These are phyloP conservation scores for Nematopogon swammerdamellus DNA, from an alignment of 2,888 invertebrate species.

Conservation along the genomic window DNA sequence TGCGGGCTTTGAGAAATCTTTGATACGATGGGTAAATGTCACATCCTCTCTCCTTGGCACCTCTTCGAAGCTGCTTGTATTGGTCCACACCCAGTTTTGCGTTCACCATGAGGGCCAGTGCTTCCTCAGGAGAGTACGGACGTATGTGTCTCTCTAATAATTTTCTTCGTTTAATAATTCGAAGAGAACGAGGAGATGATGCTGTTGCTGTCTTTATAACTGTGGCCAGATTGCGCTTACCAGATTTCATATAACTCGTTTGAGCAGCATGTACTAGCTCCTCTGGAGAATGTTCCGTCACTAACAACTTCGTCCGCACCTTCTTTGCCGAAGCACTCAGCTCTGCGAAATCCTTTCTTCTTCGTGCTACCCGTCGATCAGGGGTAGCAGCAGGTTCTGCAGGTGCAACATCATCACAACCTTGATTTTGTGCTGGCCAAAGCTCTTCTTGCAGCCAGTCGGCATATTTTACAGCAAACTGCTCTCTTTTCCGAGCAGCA, in stretches of 20 bases:
- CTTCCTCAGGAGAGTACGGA: neutral
- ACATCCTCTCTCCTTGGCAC: neutral
- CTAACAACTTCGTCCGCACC: neutral
- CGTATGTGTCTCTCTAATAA: neutral
- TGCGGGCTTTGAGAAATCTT: neutral
- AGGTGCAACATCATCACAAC: neutral
- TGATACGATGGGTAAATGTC: neutral
- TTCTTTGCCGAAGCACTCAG: neutral
- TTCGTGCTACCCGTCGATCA: neutral
- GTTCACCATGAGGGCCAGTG: neutral
- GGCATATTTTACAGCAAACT: neutral
- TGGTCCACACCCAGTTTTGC: neutral
- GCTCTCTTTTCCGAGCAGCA: slow-evolving; percentile 2
- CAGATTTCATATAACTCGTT: neutral
- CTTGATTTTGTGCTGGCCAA: slow-evolving; percentile 3
- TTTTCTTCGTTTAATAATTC: neutral
- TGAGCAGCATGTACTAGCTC: neutral
- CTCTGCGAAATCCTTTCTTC: neutral
- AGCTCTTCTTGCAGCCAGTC: slow-evolving; percentile 4
- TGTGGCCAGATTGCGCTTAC: neutral
- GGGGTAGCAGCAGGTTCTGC: neutral
- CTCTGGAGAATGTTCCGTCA: neutral
- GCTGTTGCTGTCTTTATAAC: neutral
- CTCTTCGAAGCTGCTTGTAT: neutral
- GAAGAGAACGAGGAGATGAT: neutral